Percentiles rank a stretch among this genome's conserved stretches.
Conservation (phyloP, 2,113 vertebrate genomes). For the Prochilodus magdalenae region DNA sequence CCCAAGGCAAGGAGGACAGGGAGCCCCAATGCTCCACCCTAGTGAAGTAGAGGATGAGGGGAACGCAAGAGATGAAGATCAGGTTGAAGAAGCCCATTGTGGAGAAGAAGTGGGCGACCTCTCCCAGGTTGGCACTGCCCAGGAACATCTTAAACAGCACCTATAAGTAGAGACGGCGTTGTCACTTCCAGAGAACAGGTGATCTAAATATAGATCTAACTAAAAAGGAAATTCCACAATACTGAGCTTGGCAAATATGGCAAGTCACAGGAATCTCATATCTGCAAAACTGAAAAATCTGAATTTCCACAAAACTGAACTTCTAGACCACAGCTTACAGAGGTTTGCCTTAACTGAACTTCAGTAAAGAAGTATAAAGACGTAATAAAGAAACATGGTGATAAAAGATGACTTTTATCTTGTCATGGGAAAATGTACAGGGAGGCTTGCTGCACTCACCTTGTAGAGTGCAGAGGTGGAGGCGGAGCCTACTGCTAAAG, state of each 20-base stretch:
- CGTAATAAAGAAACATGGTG: neutral
- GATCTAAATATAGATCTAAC: neutral
- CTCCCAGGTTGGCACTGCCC: conserved; percentile 94
- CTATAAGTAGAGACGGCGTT: conserved; percentile 67
- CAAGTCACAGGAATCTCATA: too few relatives aligned
- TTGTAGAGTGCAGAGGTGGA: conserved; percentile 96
- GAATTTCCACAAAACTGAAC: too few relatives aligned
- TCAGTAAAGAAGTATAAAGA: too few relatives aligned
- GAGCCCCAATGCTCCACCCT: conserved; percentile 97
- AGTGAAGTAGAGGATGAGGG: conserved; percentile 93
- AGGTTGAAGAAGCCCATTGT: conserved; percentile 98
- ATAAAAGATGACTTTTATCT: too few relatives aligned
- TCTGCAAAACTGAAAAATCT: too few relatives aligned
- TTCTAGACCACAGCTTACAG: too few relatives aligned
- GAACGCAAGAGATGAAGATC: conserved; percentile 95
- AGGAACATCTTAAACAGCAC: conserved; percentile 99
- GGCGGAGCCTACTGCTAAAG: conserved; percentile 95
- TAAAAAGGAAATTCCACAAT: neutral
- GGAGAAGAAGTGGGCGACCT: conserved; percentile 94
- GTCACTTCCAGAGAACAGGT: neutral
- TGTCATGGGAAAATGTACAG: conserved; percentile 7
- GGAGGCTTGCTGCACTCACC: conserved; percentile 70
- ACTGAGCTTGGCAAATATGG: too few relatives aligned
- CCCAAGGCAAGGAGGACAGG: conserved; percentile 93
- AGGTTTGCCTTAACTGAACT: too few relatives aligned